Base-by-base conservation (phyloP, 2,797 vertebrate species). In the Hoplostethus mediterraneus region DNA sequence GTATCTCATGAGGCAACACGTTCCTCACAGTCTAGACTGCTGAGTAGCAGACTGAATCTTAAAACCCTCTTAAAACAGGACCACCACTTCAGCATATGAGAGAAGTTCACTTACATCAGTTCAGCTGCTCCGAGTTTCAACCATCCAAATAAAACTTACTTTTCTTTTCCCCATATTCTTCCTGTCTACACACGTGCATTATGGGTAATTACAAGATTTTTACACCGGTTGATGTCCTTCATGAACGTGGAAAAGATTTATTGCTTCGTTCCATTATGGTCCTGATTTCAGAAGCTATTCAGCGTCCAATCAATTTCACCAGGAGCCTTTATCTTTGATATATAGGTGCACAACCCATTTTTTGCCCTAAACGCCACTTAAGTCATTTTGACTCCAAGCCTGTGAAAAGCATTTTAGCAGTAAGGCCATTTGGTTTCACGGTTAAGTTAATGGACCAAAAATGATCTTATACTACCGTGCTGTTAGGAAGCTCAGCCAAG, bases 361-460 rank as follows among this genome's bases (percentile, higher is more conserved):
- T 66, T 70, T 57, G 33, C 33, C 56, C 33, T 60, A 44, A 60
- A 60, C 28, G 58, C 6, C 5, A 8, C 58, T 44, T 40, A 8
- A 62, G 40, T 67, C 36, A 36, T 14, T 66, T 52, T 5, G 8
- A 72, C 73, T 77, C 55, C 40, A 17, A 61, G 65, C 53, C 63
- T 77, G 67, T 1, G 3, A 7, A 54, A 72, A 75, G 44, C 73
- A 75, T 88, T 83, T 77, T 28, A 71, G 55, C 64, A 71, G 38
- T 73, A 65, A 74, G 82, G 77, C 85, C 77, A 80, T 86, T 86
- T 80, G 70, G 31, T 80, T 75, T 83, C 65, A 82, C 75, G 56
- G 63, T 21, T 66, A 63, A 82, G 79, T 85, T 85, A 87, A 89
- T 85, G 81, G 81, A 73, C 62, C 60, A 69, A 84, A 85, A 80